Percentiles rank a stretch among this genome's conserved stretches.
These are phyloP conservation scores for Camponotus pennsylvanicus DNA, from an alignment of 1,140 invertebrate species.

Conservation along the genomic window DNA sequence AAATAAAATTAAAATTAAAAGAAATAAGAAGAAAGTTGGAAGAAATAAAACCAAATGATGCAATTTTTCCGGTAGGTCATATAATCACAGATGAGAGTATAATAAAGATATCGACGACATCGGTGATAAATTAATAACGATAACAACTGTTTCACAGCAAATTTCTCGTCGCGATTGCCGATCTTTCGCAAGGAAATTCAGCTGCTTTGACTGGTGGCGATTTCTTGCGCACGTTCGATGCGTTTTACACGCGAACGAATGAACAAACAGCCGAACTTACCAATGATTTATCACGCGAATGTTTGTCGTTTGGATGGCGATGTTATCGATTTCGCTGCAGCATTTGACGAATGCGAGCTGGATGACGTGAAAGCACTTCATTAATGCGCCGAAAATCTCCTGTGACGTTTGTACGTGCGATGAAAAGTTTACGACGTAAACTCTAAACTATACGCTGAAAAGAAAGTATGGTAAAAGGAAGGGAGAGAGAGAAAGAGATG, in stretches of 20 bases:
- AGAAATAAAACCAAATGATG: constrained; percentile 10
- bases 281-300: constrained; percentile 42
- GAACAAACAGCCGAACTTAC: constrained; percentile 41
- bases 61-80: not conserved
- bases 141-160: constrained; percentile 31
- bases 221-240: constrained; percentile 38
- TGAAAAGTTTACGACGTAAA: constrained; percentile 53
- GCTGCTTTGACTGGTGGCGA: constrained; percentile 11
- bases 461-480: not conserved
- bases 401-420: constrained; percentile 21
- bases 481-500: constrained; percentile 42
- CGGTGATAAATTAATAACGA: constrained; percentile 49
- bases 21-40: not conserved
- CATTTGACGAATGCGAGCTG: constrained; percentile 4
- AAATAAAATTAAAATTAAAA: not conserved
- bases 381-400: constrained; percentile 56
- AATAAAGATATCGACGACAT: not conserved
- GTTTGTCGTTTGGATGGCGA: constrained; percentile 19
- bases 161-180: constrained; percentile 11
- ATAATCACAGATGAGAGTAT: not conserved
- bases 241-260: constrained; percentile 44
- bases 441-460: constrained; percentile 37
- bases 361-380: constrained; percentile 39
- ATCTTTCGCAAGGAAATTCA: constrained; percentile 40
- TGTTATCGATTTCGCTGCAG: constrained; percentile 19